A percentile compares a stretch with the other conserved stretches of the same genome.
Conservation (phyloP, 2,113 vertebrate species). For the Orthonyx spaldingii region DNA sequence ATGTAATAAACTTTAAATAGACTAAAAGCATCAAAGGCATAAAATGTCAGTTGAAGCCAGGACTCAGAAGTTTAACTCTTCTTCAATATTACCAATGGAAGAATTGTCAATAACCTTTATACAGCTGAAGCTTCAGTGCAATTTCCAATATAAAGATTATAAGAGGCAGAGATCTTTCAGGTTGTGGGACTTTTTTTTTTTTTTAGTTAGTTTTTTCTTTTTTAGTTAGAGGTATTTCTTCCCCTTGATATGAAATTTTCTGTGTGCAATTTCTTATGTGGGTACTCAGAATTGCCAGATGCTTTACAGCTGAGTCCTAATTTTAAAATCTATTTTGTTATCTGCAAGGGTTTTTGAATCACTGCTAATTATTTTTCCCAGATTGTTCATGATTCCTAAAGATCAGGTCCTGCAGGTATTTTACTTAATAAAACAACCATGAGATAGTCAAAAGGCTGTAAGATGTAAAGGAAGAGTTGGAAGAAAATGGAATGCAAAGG, state of each 20-base stretch:
- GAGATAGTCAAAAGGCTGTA: neutral
- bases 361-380: neutral
- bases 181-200: rapidly evolving
- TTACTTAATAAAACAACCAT: neutral
- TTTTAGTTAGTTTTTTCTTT: neutral
- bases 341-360: neutral
- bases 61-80: neutral
- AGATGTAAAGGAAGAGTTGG: neutral
- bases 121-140: neutral
- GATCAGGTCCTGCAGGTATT: neutral
- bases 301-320: neutral
- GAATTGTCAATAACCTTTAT: neutral
- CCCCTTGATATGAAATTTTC: neutral
- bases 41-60: neutral
- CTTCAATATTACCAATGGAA: neutral
- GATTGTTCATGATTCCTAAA: neutral
- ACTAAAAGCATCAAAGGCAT: neutral
- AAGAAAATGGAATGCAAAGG: neutral
- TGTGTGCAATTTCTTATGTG: neutral
- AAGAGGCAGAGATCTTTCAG: neutral
- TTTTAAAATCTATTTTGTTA: neutral
- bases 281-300: neutral
- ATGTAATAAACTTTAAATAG: neutral
- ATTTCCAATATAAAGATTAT: neutral
- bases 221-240: neutral